Evolutionary conservation across 2,797 vertebrate species (phyloP).

Genomic region (Neostethus bicornis): DNA sequence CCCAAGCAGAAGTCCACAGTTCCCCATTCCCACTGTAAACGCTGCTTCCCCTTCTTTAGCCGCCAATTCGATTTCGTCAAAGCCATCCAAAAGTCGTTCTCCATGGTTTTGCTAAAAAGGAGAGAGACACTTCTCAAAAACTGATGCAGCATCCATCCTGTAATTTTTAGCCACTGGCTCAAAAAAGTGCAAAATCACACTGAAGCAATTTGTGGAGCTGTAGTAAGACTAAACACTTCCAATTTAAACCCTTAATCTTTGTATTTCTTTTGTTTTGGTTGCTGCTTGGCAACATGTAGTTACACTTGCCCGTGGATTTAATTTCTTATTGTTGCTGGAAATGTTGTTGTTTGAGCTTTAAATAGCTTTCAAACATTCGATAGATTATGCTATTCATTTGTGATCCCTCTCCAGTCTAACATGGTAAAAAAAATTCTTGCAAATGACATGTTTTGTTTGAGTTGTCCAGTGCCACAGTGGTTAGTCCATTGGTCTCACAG

Average conservation of each 20-base stretch:
- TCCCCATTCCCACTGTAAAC: too few relatives aligned
- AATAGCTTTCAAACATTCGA: not conserved
- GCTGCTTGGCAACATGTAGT: constrained; percentile 62
- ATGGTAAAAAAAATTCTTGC: too few relatives aligned
- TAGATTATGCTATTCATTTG: too few relatives aligned
- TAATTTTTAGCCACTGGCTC: constrained; percentile 56
- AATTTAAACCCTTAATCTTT: constrained; percentile 74
- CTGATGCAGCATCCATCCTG: constrained; percentile 70
- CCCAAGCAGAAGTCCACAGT: too few relatives aligned
- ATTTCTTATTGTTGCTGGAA: constrained; percentile 49
- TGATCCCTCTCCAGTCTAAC: too few relatives aligned
- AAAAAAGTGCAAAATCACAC: constrained; percentile 63
- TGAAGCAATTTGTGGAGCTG: constrained; percentile 69
- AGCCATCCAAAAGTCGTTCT: constrained; percentile 50
- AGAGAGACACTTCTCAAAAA: constrained; percentile 61
- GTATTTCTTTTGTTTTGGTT: constrained; percentile 70
- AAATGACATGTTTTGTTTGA: too few relatives aligned
- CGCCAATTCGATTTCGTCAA: constrained; percentile 37
- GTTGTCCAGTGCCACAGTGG: too few relatives aligned
- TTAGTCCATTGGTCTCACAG: too few relatives aligned
- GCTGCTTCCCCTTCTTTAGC: too few relatives aligned
- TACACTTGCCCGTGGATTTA: constrained; percentile 44
- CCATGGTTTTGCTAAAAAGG: constrained; percentile 55
- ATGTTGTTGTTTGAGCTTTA: constrained; percentile 14
- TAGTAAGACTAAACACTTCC: constrained; percentile 66